phyloP scores from a whole-genome alignment of 2,797 vertebrate genomes.

The Brachyrhaphis roseni region DNA sequence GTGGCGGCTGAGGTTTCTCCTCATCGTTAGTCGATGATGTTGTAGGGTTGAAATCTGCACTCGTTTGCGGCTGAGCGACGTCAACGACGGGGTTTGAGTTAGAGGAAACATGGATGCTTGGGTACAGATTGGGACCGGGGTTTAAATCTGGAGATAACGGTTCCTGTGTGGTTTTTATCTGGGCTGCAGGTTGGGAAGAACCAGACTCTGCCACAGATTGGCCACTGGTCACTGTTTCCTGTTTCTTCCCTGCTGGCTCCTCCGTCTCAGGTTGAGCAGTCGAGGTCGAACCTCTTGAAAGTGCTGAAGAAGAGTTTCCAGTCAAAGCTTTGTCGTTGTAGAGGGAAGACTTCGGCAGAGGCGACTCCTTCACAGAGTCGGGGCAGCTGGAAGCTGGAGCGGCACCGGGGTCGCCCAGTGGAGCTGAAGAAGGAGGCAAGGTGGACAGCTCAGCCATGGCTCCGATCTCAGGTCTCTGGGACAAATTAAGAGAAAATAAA shows the following conservation, averaged over 20 bases:
- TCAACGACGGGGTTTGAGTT: conserved; percentile 58
- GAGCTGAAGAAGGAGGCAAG: conserved; percentile 73
- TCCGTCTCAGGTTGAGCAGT: conserved; percentile 14
- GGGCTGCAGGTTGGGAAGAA: conserved; percentile 1
- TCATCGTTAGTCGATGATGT: conserved; percentile 29
- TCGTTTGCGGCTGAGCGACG: conserved; percentile 41
- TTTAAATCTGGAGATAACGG: conserved; percentile 60
- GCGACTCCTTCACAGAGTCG: conserved; percentile 49
- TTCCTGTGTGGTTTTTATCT: conserved; percentile 24
- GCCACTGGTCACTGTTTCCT: conserved; percentile 14
- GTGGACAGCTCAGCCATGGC: conserved; percentile 82
- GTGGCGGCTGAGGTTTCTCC: conserved; percentile 44
- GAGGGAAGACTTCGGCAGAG: conserved; percentile 74
- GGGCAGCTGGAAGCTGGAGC: conserved; percentile 41
- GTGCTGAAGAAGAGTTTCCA: conserved; percentile 31
- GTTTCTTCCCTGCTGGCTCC: conserved; percentile 26
- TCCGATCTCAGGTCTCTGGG: conserved; percentile 61
- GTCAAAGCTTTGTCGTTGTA: conserved; percentile 69
- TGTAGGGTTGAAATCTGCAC: conserved; percentile 46
- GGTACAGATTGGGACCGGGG: conserved; percentile 74
- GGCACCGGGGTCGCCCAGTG: conserved; percentile 67
- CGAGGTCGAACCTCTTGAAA: conserved; percentile 7
- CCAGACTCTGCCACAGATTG: conserved; percentile 7
- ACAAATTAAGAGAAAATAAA: conserved; percentile 30
- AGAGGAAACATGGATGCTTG: conserved; percentile 67